phyloP scores from a whole-genome alignment of 2,113 vertebrate genomes.

The Nothocercus julius region DNA sequence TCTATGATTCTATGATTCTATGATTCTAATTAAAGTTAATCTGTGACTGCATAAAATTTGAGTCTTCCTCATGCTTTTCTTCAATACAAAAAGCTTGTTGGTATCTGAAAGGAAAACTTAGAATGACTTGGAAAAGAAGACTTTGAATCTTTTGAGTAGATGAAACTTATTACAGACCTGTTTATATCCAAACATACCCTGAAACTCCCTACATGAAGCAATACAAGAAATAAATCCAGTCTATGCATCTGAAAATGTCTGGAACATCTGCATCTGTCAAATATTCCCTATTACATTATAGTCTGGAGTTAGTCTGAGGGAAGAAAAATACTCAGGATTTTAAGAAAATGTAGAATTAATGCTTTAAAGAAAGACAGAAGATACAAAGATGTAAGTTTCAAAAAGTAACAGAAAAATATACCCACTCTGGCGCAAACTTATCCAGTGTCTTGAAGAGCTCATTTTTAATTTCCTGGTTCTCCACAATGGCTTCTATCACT shows the following conservation, averaged over 20 bases:
- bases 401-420: slow-evolving; percentile 9
- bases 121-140: neutral
- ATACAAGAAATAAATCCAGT: neutral
- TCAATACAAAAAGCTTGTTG: neutral
- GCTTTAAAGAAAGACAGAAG: neutral
- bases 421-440: slow-evolving; percentile 91
- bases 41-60: neutral
- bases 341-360: neutral
- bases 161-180: neutral
- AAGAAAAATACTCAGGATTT: neutral
- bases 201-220: neutral
- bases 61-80: neutral
- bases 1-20: too few species aligned
- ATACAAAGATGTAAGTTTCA: neutral
- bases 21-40: neutral
- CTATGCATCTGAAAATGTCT: neutral
- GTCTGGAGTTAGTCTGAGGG: neutral
- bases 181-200: neutral
- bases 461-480: slow-evolving; percentile 90
- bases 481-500: slow-evolving; percentile 94
- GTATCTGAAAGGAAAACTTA: neutral
- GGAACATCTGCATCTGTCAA: neutral
- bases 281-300: neutral
- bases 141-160: neutral
- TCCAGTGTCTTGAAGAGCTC: slow-evolving; percentile 90